These are phyloP conservation scores for Eublepharis macularius DNA, from an alignment of 2,113 vertebrate species.

Conservation along the genomic window DNA sequence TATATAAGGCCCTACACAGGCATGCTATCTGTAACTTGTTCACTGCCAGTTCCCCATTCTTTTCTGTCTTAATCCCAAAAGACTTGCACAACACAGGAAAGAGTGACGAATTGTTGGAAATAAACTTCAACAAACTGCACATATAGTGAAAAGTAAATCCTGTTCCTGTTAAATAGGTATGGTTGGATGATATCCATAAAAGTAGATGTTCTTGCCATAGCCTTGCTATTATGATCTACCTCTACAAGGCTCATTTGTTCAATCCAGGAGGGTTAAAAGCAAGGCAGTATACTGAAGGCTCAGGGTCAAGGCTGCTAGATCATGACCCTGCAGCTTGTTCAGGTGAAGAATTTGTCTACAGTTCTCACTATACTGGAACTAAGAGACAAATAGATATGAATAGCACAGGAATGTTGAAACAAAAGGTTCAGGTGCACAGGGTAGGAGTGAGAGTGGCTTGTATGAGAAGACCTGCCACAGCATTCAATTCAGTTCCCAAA, in stretches of 20 bases:
- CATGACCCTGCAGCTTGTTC: neutral
- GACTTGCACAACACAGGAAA: neutral
- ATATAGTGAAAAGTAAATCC: neutral
- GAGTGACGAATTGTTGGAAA: neutral
- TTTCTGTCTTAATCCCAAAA: neutral
- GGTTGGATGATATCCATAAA: neutral
- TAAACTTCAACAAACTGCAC: neutral
- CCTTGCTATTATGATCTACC: neutral
- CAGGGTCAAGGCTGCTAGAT: no score
- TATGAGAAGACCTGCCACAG: slow-evolving; percentile 48
- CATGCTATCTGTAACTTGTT: neutral
- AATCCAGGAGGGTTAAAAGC: neutral
- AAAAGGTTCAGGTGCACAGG: neutral
- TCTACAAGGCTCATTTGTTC: neutral
- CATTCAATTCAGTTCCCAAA: slow-evolving; percentile 57
- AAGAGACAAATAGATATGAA: neutral
- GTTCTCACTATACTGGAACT: neutral
- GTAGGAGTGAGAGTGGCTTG: slow-evolving; percentile 30
- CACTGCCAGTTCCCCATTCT: neutral
- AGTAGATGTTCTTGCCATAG: neutral
- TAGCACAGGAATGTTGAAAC: neutral
- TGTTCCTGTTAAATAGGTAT: neutral
- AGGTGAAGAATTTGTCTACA: neutral
- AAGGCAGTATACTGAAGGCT: neutral
- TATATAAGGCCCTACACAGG: no score